Percentiles rank a stretch among this genome's conserved stretches.
phyloP scores from a whole-genome alignment of 1,140 invertebrate genomes.

The Zeugodacus cucurbitae region DNA sequence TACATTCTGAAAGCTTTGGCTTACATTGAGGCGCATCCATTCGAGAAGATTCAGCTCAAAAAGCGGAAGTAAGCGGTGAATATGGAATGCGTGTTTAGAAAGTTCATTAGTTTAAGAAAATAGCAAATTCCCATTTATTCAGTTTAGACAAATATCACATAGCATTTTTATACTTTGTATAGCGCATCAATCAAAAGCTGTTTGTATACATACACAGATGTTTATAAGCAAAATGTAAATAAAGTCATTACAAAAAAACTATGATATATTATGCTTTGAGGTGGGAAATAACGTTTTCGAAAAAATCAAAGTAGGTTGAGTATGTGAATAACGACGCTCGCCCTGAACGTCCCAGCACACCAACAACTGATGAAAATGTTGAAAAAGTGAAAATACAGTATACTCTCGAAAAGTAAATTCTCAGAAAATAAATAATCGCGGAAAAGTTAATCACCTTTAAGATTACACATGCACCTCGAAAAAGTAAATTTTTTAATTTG shows the following conservation, averaged over 20 bases:
- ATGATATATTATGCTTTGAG: background rate
- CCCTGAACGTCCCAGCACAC: too few species aligned
- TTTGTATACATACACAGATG: background rate
- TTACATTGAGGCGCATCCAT: constrained; percentile 69
- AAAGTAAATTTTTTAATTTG: too few species aligned
- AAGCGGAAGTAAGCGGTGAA: background rate
- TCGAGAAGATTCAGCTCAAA: constrained; percentile 43
- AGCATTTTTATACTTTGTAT: background rate
- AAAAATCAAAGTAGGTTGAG: too few species aligned
- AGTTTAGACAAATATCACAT: background rate
- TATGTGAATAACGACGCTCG: too few species aligned
- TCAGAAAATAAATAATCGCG: too few species aligned
- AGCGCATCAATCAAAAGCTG: background rate
- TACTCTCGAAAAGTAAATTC: too few species aligned
- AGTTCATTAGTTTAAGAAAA: background rate
- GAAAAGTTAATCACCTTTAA: too few species aligned
- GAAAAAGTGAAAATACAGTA: too few species aligned
- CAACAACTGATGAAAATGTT: too few species aligned
- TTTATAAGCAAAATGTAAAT: background rate
- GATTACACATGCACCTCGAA: too few species aligned
- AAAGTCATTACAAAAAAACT: background rate
- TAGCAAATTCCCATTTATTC: background rate
- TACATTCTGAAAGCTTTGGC: constrained; percentile 72
- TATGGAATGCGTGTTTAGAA: background rate
- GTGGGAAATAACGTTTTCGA: too few species aligned